Evolutionary conservation across 2,888 invertebrate species (phyloP).

Genomic region (Pyrocoelia pectoralis): DNA sequence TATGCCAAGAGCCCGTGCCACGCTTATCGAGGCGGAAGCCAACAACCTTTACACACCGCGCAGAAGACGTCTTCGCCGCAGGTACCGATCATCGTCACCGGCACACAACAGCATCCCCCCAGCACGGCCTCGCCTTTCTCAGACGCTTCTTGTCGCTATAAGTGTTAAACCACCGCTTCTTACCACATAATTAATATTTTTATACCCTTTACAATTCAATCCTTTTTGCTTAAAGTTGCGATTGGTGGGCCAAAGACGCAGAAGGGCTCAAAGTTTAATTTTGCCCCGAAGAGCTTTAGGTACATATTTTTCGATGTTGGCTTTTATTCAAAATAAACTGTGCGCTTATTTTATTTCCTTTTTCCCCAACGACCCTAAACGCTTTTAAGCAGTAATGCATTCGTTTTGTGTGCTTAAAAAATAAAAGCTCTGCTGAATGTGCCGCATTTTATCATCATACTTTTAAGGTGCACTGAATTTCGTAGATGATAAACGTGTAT

Average conservation of each 20-base stretch:
- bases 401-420: slow-evolving; percentile 28
- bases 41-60: slow-evolving; percentile 46
- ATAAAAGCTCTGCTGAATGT: slow-evolving; percentile 29
- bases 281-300: neutral
- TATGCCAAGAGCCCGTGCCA: slow-evolving; percentile 50
- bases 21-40: slow-evolving; percentile 47
- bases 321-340: slow-evolving; percentile 16
- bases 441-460: slow-evolving; percentile 6
- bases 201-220: slow-evolving; percentile 8
- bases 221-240: slow-evolving; percentile 18
- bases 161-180: slow-evolving; percentile 29
- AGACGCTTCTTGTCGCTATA: slow-evolving; percentile 32
- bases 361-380: slow-evolving; percentile 4
- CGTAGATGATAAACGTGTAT: too few species aligned
- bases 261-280: neutral
- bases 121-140: slow-evolving; percentile 39
- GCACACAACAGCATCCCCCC: slow-evolving; percentile 25
- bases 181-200: neutral
- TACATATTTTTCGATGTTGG: slow-evolving; percentile 7
- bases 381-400: slow-evolving; percentile 26
- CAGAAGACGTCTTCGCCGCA: slow-evolving; percentile 46
- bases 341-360: slow-evolving; percentile 21
- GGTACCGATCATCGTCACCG: slow-evolving; percentile 38
- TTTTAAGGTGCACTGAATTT: neutral
- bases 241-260: neutral